phyloP scores from a whole-genome alignment of 2,113 vertebrate genomes.

The Eonycteris spelaea region DNA sequence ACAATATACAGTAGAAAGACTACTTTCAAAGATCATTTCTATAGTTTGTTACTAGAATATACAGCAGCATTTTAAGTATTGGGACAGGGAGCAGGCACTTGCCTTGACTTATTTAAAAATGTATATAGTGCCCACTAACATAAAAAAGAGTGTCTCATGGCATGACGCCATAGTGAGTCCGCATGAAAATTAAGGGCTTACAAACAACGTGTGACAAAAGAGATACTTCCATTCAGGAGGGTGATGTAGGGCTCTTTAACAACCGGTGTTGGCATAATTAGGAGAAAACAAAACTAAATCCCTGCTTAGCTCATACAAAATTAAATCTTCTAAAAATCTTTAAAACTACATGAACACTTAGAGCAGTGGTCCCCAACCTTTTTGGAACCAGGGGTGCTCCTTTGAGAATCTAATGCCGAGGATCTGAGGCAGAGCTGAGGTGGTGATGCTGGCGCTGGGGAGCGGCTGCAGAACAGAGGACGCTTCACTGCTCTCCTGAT shows the following conservation, averaged over 20 bases:
- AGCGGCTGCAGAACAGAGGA: too few species aligned
- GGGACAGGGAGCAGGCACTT: not conserved
- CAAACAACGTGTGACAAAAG: fast-evolving
- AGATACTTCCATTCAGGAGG: not conserved
- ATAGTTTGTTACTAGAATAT: too few species aligned
- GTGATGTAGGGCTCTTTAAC: fast-evolving
- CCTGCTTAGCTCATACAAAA: not conserved
- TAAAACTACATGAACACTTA: not conserved
- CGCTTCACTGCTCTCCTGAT: too few species aligned
- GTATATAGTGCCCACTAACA: not conserved
- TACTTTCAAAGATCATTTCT: too few species aligned
- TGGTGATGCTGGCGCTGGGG: too few species aligned
- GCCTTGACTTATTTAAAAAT: not conserved
- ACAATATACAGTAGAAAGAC: too few species aligned
- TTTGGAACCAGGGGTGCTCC: too few species aligned
- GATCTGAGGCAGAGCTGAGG: too few species aligned
- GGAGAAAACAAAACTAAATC: not conserved
- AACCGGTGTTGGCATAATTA: fast-evolving
- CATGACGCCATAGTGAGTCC: fast-evolving
- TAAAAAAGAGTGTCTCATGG: fast-evolving
- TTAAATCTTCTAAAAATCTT: not conserved
- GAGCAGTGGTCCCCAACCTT: too few species aligned
- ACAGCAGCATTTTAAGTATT: not conserved
- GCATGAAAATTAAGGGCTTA: fast-evolving
- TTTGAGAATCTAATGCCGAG: not conserved